Evolutionary conservation across 2,888 invertebrate genomes (phyloP).

Genomic region (Harmothoe impar): DNA sequence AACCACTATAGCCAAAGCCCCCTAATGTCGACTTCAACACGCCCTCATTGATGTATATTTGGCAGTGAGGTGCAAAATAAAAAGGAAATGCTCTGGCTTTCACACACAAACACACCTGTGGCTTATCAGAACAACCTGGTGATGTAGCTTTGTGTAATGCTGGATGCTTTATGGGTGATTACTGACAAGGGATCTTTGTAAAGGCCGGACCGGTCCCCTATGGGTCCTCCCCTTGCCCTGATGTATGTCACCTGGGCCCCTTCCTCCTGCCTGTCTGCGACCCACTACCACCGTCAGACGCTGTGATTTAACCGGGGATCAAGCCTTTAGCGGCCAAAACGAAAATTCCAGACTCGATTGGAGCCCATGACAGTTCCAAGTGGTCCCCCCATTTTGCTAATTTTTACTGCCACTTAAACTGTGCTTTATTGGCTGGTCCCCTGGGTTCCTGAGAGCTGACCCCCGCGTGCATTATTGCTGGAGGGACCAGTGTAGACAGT

Average conservation of each 20-base stretch:
- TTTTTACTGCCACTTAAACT: constrained; percentile 10
- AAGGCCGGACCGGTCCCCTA: not conserved
- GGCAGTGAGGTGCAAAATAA: not conserved
- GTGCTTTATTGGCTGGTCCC: not conserved
- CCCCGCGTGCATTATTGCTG: not conserved
- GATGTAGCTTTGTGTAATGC: constrained; percentile 20
- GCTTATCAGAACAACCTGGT: not conserved
- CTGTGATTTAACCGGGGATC: constrained; percentile 21
- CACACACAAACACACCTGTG: not conserved
- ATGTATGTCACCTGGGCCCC: not conserved
- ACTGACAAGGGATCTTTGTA: not conserved
- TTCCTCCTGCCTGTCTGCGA: not conserved
- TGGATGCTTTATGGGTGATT: not conserved
- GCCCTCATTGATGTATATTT: not conserved
- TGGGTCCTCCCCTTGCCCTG: constrained; percentile 4
- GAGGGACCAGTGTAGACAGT: not conserved
- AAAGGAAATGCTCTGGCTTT: not conserved
- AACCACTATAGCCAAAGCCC: too few relatives aligned
- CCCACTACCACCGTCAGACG: not conserved
- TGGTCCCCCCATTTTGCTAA: not conserved
- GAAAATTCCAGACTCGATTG: constrained; percentile 1
- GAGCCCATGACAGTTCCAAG: not conserved
- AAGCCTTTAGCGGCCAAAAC: not conserved
- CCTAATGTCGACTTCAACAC: constrained; percentile 4
- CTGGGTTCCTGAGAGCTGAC: not conserved